Percentiles rank a stretch among this genome's conserved stretches.
These are phyloP conservation scores for Phengaris arion DNA, from an alignment of 2,888 invertebrate species.

Conservation along the genomic window DNA sequence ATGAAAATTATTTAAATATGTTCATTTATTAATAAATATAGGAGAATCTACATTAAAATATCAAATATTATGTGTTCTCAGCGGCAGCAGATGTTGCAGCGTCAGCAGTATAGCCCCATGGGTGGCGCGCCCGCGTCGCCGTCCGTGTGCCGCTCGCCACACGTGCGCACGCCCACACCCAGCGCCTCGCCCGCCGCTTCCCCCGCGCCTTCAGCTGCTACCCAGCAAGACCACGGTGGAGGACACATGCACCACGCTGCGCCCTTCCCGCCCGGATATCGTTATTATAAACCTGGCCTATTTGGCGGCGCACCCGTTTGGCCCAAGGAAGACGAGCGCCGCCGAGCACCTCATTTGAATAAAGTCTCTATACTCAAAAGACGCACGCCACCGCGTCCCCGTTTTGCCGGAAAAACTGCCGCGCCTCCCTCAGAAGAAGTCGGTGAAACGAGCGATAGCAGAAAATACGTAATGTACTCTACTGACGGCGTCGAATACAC, in stretches of 20 bases:
- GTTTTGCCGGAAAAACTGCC: slow-evolving; percentile 58
- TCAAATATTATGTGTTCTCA: slow-evolving; percentile 38
- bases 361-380: slow-evolving; percentile 81
- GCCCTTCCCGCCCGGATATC: slow-evolving; percentile 79
- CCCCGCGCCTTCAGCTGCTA: slow-evolving; percentile 62
- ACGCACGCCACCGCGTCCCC: slow-evolving; percentile 80
- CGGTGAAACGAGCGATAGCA: slow-evolving; percentile 73
- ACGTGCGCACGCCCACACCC: slow-evolving; percentile 70
- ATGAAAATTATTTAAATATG: background rate
- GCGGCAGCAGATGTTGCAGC: slow-evolving; percentile 73
- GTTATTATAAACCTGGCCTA: slow-evolving; percentile 81
- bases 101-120: slow-evolving; percentile 76
- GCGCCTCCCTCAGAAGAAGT: slow-evolving; percentile 44
- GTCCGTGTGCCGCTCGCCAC: slow-evolving; percentile 77
- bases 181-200: slow-evolving; percentile 67
- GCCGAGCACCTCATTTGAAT: slow-evolving; percentile 61
- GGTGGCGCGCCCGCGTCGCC: slow-evolving; percentile 80
- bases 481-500: slow-evolving; percentile 81
- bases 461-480: slow-evolving; percentile 83
- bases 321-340: slow-evolving; percentile 68
- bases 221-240: slow-evolving; percentile 57
- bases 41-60: background rate
- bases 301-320: slow-evolving; percentile 85
- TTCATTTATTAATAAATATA: background rate
- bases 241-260: slow-evolving; percentile 74